A percentile compares a stretch with the other conserved stretches of the same genome.
Conservation (phyloP, 2,888 invertebrate species). For the Ceratothoa steindachneri region DNA sequence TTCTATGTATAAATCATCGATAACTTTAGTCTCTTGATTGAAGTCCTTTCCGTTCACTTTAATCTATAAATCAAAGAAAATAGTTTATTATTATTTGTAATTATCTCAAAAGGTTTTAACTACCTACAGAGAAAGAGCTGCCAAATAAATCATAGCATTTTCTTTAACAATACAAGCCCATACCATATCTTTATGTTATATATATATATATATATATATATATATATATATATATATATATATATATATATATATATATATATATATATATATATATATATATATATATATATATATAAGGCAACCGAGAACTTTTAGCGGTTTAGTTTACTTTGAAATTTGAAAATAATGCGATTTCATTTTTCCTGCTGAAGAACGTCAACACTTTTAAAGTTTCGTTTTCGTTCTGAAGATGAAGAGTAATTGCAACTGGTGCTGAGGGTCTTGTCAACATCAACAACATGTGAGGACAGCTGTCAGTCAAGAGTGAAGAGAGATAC, state of each 20-base stretch:
- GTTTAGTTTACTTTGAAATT: slow-evolving; percentile 20
- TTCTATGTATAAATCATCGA: background rate
- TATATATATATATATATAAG: background rate
- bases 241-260: background rate
- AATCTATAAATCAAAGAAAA: background rate
- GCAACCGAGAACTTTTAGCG: background rate
- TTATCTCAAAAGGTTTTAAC: too few species aligned
- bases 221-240: slow-evolving; percentile 24
- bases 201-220: slow-evolving; percentile 24
- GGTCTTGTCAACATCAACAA: slow-evolving; percentile 28
- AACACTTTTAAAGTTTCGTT: slow-evolving; percentile 17
- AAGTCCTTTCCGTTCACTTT: background rate
- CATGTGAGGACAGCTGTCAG: slow-evolving; percentile 39
- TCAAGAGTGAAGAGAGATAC: slow-evolving; percentile 27
- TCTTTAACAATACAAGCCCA: too few species aligned
- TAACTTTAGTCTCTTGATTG: background rate
- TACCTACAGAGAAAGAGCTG: too few species aligned
- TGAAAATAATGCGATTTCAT: slow-evolving; percentile 25
- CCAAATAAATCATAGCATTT: too few species aligned
- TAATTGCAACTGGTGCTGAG: slow-evolving; percentile 26
- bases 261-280: background rate
- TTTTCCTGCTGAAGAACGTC: slow-evolving; percentile 27
- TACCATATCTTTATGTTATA: too few species aligned
- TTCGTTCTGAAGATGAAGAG: slow-evolving; percentile 22
- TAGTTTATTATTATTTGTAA: too few species aligned